Evolutionary conservation across 2,113 vertebrate genomes (phyloP).

Genomic region (Oceanodroma tethys): DNA sequence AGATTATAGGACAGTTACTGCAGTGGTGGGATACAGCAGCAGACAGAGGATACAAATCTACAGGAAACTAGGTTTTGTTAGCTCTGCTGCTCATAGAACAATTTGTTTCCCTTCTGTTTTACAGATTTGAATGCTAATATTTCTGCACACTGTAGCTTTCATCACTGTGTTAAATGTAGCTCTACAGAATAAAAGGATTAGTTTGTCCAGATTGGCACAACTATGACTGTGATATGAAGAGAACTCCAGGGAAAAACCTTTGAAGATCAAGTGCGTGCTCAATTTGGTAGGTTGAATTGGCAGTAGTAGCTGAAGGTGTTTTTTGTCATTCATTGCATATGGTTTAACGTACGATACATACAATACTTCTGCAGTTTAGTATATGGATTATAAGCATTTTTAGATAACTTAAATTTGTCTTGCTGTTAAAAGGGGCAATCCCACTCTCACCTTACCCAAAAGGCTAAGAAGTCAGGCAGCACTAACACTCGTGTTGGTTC

Average conservation of each 20-base stretch:
- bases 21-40: not conserved
- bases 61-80: not conserved
- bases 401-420: not conserved
- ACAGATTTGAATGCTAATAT: conserved; percentile 32
- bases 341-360: not conserved
- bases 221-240: not conserved
- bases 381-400: not conserved
- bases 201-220: not conserved
- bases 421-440: not conserved
- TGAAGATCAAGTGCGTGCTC: conserved; percentile 17
- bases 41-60: not conserved
- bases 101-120: conserved; percentile 36
- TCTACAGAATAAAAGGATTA: conserved; percentile 34
- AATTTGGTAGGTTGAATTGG: not conserved
- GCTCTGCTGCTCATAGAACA: not conserved
- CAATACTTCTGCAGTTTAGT: not conserved
- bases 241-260: conserved; percentile 10
- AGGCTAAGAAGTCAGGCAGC: not conserved
- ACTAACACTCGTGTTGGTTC: not conserved
- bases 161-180: conserved; percentile 25
- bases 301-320: not conserved
- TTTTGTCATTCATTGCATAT: not conserved
- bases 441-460: not conserved
- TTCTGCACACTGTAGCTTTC: conserved; percentile 32
- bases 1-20: not conserved